Evolutionary conservation across 2,797 vertebrate species (phyloP), one percentile per base, ranked within the genome.

Genomic region (Xenops minutus): DNA sequence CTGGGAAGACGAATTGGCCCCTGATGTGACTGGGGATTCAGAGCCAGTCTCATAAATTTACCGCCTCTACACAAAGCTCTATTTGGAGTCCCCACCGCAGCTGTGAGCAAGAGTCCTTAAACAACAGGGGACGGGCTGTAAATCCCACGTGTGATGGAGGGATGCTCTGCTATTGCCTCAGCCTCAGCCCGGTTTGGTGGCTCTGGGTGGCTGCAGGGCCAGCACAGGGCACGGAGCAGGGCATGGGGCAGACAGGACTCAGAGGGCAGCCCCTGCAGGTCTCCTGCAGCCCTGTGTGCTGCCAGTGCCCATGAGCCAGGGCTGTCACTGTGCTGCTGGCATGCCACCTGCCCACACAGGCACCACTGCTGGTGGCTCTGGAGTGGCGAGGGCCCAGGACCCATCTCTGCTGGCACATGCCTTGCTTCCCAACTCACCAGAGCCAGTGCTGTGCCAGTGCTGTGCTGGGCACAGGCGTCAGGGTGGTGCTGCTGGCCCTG

Each of bases 1-100:
- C 96, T 73, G 71, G 91, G 89, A 98, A 97, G 97, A 98, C 91
- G 48, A 95, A 98, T 97, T 59, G 89, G 94, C 90, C 88, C 27
- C 83, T 46, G 58, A 95, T 92, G 95, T 93, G 97, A 94, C 36
- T 84, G 91, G 94, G 94, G 87, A 97, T 93, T 95, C 52, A 27
- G 90, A 84, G 90, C 83, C 54, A 69, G 96, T 73, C 74, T 97
- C 96, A 92, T 98, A 97, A 97, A 98, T 98, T 94, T 94, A 86
- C 94, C 7, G 67, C 92, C 83, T 89, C 82, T 89, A 87, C 59
- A 21, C n/a, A 95, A 95, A 74, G 92, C 89, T 95, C 92, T 78
- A 20, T 52, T 64, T 16, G 95, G 85, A 92, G 93, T 83, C 73
- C 93, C 81, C 62, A 7, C 44, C 3, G 2, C 86, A 78, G 85